Evolutionary conservation across 2,888 invertebrate species (phyloP).

Genomic region (Cordilura impudica): DNA sequence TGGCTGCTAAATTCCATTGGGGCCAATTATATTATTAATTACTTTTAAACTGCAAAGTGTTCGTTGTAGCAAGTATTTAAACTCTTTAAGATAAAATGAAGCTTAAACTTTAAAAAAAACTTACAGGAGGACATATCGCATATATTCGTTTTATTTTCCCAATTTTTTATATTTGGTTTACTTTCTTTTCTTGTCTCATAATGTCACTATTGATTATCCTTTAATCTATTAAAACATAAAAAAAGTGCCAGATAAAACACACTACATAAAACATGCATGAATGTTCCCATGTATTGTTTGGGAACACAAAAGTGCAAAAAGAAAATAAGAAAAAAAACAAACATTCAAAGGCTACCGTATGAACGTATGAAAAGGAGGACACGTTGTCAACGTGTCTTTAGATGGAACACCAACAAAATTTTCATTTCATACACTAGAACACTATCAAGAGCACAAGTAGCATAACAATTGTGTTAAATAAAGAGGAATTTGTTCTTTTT

Average conservation of each 20-base stretch:
- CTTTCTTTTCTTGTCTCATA: constrained; percentile 1
- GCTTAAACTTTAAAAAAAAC: too few relatives aligned
- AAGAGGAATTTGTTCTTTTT: neutral
- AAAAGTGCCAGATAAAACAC: neutral
- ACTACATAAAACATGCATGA: neutral
- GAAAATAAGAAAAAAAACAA: constrained; percentile 3
- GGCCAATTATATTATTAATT: too few relatives aligned
- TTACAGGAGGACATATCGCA: neutral
- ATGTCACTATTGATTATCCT: constrained; percentile 50
- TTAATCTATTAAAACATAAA: constrained; percentile 36
- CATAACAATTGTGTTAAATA: neutral
- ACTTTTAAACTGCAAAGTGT: too few relatives aligned
- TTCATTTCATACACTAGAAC: neutral
- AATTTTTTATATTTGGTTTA: neutral
- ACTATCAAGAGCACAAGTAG: neutral
- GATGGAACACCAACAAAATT: constrained; percentile 18
- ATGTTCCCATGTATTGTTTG: constrained; percentile 34
- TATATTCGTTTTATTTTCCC: neutral
- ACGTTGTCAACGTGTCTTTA: constrained; percentile 32
- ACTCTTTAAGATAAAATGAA: too few relatives aligned
- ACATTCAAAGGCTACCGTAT: neutral
- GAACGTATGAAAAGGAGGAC: constrained; percentile 9
- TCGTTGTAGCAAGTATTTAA: too few relatives aligned
- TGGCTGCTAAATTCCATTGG: too few relatives aligned
- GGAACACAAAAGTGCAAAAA: too few relatives aligned